phyloP scores from a whole-genome alignment of 2,113 vertebrate species.

The Motacilla alba region DNA sequence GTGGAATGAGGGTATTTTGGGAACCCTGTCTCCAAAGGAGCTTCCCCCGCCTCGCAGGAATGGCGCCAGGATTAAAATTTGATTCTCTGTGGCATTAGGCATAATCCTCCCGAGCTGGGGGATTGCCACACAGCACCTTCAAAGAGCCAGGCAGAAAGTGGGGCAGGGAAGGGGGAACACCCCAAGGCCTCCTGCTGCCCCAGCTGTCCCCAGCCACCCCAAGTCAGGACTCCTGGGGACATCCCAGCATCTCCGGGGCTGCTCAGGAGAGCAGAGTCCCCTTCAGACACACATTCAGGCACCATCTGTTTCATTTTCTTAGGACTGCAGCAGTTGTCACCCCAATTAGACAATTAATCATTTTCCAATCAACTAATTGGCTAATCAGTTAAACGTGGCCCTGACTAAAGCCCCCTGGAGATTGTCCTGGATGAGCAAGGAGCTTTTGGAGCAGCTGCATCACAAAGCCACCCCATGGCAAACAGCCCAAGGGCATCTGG shows the following conservation, averaged over 20 bases:
- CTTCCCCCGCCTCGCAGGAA: not conserved
- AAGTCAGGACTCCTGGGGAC: not conserved
- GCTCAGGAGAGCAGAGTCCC: not conserved
- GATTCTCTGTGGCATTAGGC: constrained; percentile 22
- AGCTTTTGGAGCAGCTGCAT: not conserved
- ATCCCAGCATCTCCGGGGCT: not conserved
- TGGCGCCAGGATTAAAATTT: not conserved
- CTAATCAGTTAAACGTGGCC: constrained; percentile 49
- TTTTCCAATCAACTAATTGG: constrained; percentile 60
- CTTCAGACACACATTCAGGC: not conserved
- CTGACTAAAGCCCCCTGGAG: constrained; percentile 32
- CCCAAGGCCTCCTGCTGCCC: not conserved
- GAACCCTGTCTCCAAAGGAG: not conserved
- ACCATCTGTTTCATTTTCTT: constrained; percentile 14
- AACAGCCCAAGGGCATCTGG: not conserved
- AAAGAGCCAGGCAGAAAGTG: not conserved
- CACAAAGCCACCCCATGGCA: not conserved
- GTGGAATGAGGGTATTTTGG: not conserved
- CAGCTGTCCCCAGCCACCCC: not conserved
- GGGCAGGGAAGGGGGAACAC: not conserved
- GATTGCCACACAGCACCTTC: constrained; percentile 14
- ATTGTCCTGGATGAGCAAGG: not conserved
- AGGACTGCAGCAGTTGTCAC: not conserved
- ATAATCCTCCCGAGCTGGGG: constrained; percentile 23
- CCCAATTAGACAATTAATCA: constrained; percentile 48